Evolutionary conservation across 1,140 invertebrate species (phyloP), one percentile per base, ranked within the genome.

Genomic region (Drosophila leontia): DNA sequence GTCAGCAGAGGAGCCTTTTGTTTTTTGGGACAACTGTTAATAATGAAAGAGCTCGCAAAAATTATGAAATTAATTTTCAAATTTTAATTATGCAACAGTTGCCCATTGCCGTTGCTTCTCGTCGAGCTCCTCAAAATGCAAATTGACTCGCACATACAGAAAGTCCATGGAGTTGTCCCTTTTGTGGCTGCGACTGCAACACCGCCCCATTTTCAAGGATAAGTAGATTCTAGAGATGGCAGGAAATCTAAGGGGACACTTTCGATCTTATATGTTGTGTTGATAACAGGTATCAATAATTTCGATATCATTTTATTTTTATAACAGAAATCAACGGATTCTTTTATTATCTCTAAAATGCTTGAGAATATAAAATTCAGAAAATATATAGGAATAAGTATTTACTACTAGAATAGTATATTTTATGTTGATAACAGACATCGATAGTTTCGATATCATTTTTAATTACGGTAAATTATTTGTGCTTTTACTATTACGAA

Each of bases 31-130:
- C 67, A 56, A 60, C 63, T 76, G 75, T 87, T 88, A 90, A 90
- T 84, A 90, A 86, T 80, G 65, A 83, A 85, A 78, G 67, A 53
- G 74, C 56, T 75, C 23, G 39, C 70, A 45, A 55, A 88, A 88
- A 88, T 91, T 90, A 88, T 85, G 63, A 88, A 91, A 90, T 90
- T 91, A 91, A 90, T 90, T 90, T 74, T 84, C 61, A 76, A 75
- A 91, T 82, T 91, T 90, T 85, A 85, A 90, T 85, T 91, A 91
- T 91, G 78, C 85, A 91, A 90, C 68, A 90, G 69, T 81, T 69
- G 64, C 72, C 72, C 47, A 41, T 34, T 53, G 63, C 47, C 37
- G 39, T 19, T 47, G 47, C 35, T 37, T 39, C 60, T 58, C 34
- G 23, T 41, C 34, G 34, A 32, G 71, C 45, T 77, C 41, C 74